Evolutionary conservation across 2,113 vertebrate species (phyloP).

Genomic region (Platysternon megacephalum): DNA sequence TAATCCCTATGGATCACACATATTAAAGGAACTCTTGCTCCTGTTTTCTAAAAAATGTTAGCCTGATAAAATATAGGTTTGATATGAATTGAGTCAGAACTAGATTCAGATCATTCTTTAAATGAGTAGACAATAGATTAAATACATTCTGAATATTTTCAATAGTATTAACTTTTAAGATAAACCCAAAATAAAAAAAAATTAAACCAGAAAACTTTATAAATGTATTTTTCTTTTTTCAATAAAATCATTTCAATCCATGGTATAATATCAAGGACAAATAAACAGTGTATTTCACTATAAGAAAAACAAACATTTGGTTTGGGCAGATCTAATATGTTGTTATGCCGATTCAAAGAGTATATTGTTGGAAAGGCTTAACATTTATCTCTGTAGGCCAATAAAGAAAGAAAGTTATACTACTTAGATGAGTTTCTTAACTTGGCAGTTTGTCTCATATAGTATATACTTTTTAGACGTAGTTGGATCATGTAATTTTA

Average conservation of each 20-base stretch:
- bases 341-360: neutral
- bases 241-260: neutral
- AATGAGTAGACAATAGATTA: neutral
- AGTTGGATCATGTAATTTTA: neutral
- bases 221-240: neutral
- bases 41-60: neutral
- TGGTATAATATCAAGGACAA: neutral
- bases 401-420: neutral
- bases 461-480: neutral
- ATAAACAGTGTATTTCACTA: rapidly evolving
- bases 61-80: neutral
- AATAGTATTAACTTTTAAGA: neutral
- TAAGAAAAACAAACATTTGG: neutral
- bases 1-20: neutral
- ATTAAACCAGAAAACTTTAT: neutral
- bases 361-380: neutral
- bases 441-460: neutral
- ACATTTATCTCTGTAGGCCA: neutral
- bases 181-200: neutral
- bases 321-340: neutral
- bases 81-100: rapidly evolving
- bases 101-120: neutral
- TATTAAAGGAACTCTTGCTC: neutral
- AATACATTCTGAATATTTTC: neutral
- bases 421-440: neutral